Evolutionary conservation across 2,113 vertebrate genomes (phyloP).

Genomic region (Zosterops japonicus): DNA sequence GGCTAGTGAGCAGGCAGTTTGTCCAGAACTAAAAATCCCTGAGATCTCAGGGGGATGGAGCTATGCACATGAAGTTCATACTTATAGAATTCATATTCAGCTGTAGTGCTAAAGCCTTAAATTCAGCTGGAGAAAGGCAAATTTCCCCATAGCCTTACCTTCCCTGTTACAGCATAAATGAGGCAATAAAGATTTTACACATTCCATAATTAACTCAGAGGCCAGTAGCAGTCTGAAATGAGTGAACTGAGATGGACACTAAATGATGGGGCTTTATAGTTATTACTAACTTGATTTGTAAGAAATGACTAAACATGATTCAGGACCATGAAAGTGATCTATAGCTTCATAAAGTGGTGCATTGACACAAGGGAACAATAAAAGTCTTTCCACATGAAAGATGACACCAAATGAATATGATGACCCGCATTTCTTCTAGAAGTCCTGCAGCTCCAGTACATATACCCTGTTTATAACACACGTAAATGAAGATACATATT

Average conservation of each 20-base stretch:
- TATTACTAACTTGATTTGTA: conserved; percentile 20
- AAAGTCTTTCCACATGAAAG: conserved; percentile 38
- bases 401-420: conserved; percentile 21
- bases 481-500: background rate
- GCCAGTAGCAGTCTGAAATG: background rate
- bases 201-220: conserved; percentile 1
- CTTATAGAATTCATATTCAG: background rate
- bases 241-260: conserved; percentile 1
- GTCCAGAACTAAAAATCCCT: background rate
- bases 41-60: background rate
- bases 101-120: background rate
- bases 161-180: background rate
- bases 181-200: background rate
- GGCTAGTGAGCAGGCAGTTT: background rate
- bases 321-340: conserved; percentile 48
- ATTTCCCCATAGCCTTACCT: background rate
- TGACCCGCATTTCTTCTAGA: background rate
- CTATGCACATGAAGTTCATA: background rate
- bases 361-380: conserved; percentile 18
- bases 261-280: background rate
- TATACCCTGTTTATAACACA: background rate
- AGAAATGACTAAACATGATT: conserved; percentile 31
- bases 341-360: conserved; percentile 43
- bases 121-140: background rate
- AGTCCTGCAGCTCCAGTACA: background rate